phyloP scores from a whole-genome alignment of 2,888 invertebrate species.

The Chrysotoxum bicinctum region DNA sequence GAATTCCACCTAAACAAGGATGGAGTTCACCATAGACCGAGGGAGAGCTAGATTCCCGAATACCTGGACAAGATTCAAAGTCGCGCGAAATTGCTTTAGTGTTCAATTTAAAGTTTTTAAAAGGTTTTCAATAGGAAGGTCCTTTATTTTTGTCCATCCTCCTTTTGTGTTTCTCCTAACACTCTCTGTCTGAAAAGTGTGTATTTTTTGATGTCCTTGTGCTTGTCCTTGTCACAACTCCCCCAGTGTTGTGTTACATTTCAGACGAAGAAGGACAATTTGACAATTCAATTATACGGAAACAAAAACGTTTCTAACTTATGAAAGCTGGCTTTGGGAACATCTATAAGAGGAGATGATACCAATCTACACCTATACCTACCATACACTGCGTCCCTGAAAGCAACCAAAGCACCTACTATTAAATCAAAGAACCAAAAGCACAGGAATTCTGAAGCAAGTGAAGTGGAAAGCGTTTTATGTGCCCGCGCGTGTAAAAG shows the following conservation, averaged over 20 bases:
- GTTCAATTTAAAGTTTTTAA: slow-evolving; percentile 73
- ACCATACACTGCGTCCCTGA: not conserved
- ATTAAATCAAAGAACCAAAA: slow-evolving; percentile 29
- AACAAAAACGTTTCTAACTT: slow-evolving; percentile 71
- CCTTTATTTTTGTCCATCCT: slow-evolving; percentile 4
- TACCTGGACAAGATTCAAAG: slow-evolving; percentile 45
- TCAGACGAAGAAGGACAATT: slow-evolving; percentile 69
- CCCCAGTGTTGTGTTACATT: slow-evolving; percentile 57
- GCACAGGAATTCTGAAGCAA: slow-evolving; percentile 11
- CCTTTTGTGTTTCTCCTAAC: not conserved
- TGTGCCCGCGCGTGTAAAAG: slow-evolving; percentile 46
- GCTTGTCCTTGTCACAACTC: slow-evolving; percentile 14
- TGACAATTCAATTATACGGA: slow-evolving; percentile 71
- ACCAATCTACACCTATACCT: not conserved
- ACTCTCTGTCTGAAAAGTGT: not conserved
- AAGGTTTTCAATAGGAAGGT: slow-evolving; percentile 51
- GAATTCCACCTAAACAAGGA: slow-evolving; percentile 52
- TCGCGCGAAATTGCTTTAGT: slow-evolving; percentile 71
- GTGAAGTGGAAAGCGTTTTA: slow-evolving; percentile 60
- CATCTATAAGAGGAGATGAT: slow-evolving; percentile 26
- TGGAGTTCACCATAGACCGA: not conserved
- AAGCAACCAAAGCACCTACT: not conserved
- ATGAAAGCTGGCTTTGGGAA: slow-evolving; percentile 57
- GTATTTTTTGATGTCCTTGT: slow-evolving; percentile 52
- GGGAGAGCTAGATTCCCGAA: not conserved